Evolutionary conservation across 2,113 vertebrate genomes (phyloP).

Genomic region (Engraulis encrasicolus): DNA sequence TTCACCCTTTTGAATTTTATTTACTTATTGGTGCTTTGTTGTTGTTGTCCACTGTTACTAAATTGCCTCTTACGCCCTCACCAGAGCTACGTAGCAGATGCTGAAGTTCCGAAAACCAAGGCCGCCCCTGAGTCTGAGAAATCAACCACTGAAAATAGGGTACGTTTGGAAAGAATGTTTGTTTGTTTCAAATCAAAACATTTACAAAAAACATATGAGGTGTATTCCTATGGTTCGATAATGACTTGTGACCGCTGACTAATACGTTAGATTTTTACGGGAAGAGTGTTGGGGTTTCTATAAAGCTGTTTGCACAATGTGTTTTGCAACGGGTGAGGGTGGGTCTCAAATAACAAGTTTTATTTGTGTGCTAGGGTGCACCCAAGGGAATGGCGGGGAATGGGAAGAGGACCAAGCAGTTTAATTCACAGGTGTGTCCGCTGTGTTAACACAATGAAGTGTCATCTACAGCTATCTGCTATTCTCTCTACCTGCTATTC

Average conservation of each 20-base stretch:
- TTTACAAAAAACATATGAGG: too few species aligned
- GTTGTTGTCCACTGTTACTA: too few species aligned
- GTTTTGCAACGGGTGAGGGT: neutral
- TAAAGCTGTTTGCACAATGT: neutral
- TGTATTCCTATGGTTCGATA: too few species aligned
- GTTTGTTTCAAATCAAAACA: too few species aligned
- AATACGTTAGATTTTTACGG: neutral
- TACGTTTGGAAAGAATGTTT: neutral
- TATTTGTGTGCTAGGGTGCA: conserved; percentile 36
- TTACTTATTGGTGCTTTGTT: too few species aligned
- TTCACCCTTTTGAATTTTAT: neutral
- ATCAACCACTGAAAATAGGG: conserved; percentile 45
- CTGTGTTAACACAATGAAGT: neutral
- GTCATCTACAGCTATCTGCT: too few species aligned
- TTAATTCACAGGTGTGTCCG: conserved; percentile 38
- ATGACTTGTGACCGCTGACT: neutral
- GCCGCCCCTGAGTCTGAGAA: conserved; percentile 23
- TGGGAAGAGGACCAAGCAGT: conserved; percentile 47
- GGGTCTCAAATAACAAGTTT: conserved; percentile 45
- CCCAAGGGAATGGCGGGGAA: conserved; percentile 54
- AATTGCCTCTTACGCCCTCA: neutral
- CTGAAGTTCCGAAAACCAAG: conserved; percentile 5
- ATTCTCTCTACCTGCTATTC: neutral
- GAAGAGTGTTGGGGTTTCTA: neutral
- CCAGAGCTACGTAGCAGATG: conserved; percentile 54